These are phyloP conservation scores for Brachynemurus nebulosus DNA, from an alignment of 2,888 invertebrate species.

Conservation along the genomic window DNA sequence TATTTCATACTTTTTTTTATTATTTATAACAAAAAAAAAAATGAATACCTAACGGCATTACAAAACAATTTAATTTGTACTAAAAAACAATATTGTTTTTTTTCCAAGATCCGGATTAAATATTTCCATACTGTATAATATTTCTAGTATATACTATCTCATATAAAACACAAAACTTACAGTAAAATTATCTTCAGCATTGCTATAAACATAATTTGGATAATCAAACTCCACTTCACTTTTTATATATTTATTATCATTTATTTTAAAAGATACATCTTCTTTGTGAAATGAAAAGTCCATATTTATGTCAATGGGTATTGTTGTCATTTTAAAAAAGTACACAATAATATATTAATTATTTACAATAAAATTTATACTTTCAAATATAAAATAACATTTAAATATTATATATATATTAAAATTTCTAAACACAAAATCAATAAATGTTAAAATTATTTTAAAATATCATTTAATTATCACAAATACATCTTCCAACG, in stretches of 20 bases:
- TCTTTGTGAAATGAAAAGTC: constrained; percentile 30
- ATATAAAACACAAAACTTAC: constrained; percentile 4
- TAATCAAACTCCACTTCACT: constrained; percentile 10
- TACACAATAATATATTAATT: not conserved
- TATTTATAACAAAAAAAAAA: not conserved
- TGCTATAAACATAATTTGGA: not conserved
- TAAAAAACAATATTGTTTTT: not conserved
- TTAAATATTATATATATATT: not conserved
- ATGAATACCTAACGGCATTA: too few relatives aligned
- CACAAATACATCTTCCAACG: constrained; percentile 33
- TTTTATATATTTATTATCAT: constrained; percentile 20
- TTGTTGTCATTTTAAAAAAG: constrained; percentile 19
- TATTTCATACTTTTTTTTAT: constrained; percentile 9
- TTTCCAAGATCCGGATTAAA: not conserved
- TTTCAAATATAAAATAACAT: too few relatives aligned
- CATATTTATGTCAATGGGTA: constrained; percentile 28
- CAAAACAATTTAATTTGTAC: too few relatives aligned
- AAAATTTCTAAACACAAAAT: too few relatives aligned
- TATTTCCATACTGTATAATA: too few relatives aligned
- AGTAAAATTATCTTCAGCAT: constrained; percentile 6
- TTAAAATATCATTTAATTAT: not conserved
- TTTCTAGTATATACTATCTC: not conserved
- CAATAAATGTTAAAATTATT: not conserved
- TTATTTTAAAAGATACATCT: constrained; percentile 27
- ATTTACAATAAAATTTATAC: too few relatives aligned